Evolutionary conservation across 2,797 vertebrate genomes (phyloP), one percentile per base, ranked within the genome.

Genomic region (Helarctos malayanus): DNA sequence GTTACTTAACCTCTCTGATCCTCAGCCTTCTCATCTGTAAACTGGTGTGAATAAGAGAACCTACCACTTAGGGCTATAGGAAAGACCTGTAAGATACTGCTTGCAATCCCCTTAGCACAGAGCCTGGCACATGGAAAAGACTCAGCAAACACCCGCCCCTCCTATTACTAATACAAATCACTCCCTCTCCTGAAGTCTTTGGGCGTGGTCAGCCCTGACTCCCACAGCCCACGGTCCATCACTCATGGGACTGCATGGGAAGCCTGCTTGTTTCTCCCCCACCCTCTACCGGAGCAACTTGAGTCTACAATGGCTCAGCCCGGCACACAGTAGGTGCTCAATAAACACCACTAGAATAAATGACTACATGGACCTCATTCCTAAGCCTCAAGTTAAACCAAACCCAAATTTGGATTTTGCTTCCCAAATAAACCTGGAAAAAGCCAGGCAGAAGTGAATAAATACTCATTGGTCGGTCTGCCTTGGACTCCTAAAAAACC

Each of bases 1-100:
- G 49, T 69, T 80, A 92, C 49, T 61, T 49, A 54, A 65, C 82
- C 15, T 96, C 69, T 59, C 94, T 91, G 88, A 65, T 82, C 13
- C 49, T 76, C 19, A 7, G 35, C 38, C 63, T 85, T 57, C n/a
- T 73, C 47, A 12, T 47, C 52, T 49, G 19, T 23, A 49, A 79
- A 41, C 32, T 19, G 21, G 16, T 41, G 4, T n/a, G 13, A 78
- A 29, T 27, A 71, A 38, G 19, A 71, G 27, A 47, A 49, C 61
- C 68, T 35, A 16, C 82, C 68, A 85, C 56, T 27, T 2, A 32
- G 38, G 21, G 32, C 47, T 78, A 9, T 61, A 54, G 61, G 13
- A n/a, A 73, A 80, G n/a, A 49, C 57, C 56, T 14, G 14, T 13
- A 32, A 61, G 73, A 52, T 9, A 52, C 56, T 29, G 18, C 52